Evolutionary conservation across 2,113 vertebrate genomes (phyloP).

Genomic region (Diphyllodes magnificus): DNA sequence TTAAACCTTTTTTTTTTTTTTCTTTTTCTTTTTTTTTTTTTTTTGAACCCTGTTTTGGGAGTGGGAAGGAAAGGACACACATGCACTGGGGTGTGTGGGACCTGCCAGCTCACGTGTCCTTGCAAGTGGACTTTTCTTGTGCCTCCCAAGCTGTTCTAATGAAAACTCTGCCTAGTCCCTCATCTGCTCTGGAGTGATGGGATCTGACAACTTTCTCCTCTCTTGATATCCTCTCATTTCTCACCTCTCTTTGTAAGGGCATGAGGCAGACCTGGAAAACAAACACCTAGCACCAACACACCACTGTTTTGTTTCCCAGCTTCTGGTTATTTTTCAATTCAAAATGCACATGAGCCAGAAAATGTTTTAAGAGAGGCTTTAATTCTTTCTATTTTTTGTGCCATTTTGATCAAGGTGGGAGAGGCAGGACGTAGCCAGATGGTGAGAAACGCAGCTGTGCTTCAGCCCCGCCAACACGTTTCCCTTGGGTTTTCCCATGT

Average conservation of each 20-base stretch:
- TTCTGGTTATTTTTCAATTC: background rate
- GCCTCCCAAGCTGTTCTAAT: background rate
- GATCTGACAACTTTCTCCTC: background rate
- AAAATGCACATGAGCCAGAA: background rate
- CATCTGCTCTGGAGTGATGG: background rate
- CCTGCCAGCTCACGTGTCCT: background rate
- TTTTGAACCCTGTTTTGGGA: background rate
- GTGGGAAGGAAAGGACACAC: background rate
- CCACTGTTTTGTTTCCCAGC: rapidly evolving
- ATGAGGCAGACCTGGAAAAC: background rate
- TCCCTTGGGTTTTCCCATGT: background rate
- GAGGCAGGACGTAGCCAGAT: background rate
- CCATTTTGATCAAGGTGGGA: background rate
- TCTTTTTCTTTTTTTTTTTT: background rate
- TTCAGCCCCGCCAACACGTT: background rate
- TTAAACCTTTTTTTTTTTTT: background rate
- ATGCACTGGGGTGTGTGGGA: rapidly evolving
- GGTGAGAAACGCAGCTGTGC: background rate
- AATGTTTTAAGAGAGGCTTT: background rate
- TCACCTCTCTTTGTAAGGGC: background rate
- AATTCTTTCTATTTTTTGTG: background rate
- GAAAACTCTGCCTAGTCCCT: background rate
- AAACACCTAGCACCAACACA: background rate
- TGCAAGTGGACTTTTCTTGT: background rate
- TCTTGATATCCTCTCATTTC: background rate